phyloP scores from a whole-genome alignment of 2,888 invertebrate species.

The Dynastes grantii region DNA sequence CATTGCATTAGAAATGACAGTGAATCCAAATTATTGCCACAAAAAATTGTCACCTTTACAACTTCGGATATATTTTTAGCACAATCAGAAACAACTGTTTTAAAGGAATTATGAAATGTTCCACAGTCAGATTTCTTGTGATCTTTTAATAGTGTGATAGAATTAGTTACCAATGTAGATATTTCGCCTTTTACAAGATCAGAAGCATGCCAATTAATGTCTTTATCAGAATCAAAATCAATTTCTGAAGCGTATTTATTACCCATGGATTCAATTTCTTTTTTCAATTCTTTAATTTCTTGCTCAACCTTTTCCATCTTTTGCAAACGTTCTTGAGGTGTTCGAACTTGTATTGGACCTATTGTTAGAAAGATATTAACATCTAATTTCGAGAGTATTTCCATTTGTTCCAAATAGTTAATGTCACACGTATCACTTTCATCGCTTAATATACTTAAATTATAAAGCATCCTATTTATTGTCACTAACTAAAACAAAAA shows the following conservation, averaged over 20 bases:
- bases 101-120: background rate
- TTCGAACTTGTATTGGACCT: conserved; percentile 25
- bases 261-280: conserved; percentile 10
- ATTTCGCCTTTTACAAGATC: conserved; percentile 21
- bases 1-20: background rate
- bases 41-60: conserved; percentile 10
- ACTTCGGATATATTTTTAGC: conserved; percentile 28
- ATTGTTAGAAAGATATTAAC: conserved; percentile 27
- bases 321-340: conserved; percentile 7
- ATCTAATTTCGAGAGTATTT: conserved; percentile 28
- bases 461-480: conserved; percentile 39
- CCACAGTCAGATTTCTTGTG: background rate
- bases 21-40: background rate
- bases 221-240: background rate
- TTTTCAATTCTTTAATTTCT: conserved; percentile 26
- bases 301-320: conserved; percentile 22
- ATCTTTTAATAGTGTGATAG: background rate
- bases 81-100: background rate
- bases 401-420: conserved; percentile 29
- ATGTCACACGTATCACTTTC: conserved; percentile 2
- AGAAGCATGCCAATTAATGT: conserved; percentile 12
- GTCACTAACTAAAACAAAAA: conserved; percentile 15
- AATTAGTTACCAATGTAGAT: conserved; percentile 12
- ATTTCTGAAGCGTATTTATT: background rate
- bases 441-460: conserved; percentile 12